Base-by-base conservation (phyloP, 2,888 invertebrate genomes). In the Chloroclysta siterata region DNA sequence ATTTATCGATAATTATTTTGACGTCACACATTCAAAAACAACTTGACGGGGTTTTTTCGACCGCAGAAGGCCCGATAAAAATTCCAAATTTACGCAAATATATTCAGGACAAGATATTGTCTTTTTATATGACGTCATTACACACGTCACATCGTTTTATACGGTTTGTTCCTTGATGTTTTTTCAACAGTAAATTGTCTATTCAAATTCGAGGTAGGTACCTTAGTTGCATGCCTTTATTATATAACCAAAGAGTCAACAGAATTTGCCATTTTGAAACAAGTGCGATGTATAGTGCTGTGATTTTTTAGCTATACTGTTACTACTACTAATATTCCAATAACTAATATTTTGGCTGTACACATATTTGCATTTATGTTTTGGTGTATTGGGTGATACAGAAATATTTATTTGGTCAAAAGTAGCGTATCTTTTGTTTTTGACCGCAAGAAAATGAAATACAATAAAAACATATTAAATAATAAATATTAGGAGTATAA, bases 311-410 rank as follows among this genome's bases (percentile, higher is more conserved):
- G n/a, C 11, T 28, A 10, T n/a, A 14, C 22, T 28, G 36, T 55
- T 47, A 48, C 0, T 8, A 39, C 22, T 22, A 46, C 36, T 55
- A 47, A 42, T 53, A 42, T 48, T 39, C 4, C 17, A 10, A 17
- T 14, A 53, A 60, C 53, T 69, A 63, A 68, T 60, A 55, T 54
- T 50, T 59, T 53, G 67, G 52, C 65, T 69, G 71, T 71, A 65
- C 63, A 70, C 46, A 67, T 46, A 57, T 39, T 60, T 66, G 74
- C 71, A 74, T 76, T 72, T 76, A 69, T 50, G 42, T 60, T 57
- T 46, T 60, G 14, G 52, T 51, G 48, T 60, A 51, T 15, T 39
- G 48, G 48, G 63, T 55, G 28, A 53, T 60, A 62, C 57, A 50
- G 33, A 36, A 4, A 33, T 33, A 7, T 33, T 6, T 13, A 41